These are phyloP conservation scores for Anthopleura sola DNA, from an alignment of 64 coral and sea anemone genomes.

Conservation along the genomic window DNA sequence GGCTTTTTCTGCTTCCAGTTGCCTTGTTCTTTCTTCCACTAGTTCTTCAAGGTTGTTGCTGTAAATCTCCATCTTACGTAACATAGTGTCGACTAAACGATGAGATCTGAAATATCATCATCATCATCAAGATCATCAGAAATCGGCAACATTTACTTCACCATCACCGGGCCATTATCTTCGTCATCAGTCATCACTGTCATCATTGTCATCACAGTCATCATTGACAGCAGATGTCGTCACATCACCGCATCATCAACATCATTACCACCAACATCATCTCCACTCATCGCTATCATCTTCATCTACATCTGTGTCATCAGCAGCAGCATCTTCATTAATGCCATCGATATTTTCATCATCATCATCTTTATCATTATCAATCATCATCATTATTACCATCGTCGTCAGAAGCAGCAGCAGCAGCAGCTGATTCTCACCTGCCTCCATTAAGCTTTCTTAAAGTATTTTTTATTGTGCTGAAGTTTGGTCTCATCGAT, in stretches of 20 bases:
- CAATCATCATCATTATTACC: not conserved
- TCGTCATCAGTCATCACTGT: too few relatives aligned
- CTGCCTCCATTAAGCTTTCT: conserved; percentile 66
- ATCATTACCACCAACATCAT: not conserved
- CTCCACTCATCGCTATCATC: not conserved
- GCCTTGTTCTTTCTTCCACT: conserved; percentile 59
- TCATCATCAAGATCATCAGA: not conserved
- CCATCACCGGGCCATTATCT: not conserved
- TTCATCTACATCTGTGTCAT: not conserved
- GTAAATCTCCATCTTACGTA: conserved; percentile 73
- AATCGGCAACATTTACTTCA: not conserved
- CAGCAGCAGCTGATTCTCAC: too few relatives aligned
- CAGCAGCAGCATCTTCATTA: not conserved
- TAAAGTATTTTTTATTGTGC: conserved; percentile 31
- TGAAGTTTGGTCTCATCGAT: conserved; percentile 50
- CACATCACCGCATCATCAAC: not conserved
- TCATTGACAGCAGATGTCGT: not conserved
- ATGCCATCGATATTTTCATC: not conserved
- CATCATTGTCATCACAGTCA: not conserved
- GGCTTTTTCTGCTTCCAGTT: conserved; percentile 60
- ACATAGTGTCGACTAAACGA: conserved; percentile 58
- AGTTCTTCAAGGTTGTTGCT: conserved; percentile 62
- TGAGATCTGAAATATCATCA: conserved; percentile 35
- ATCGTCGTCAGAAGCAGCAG: not conserved
- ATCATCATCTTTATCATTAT: not conserved